Percentiles rank a stretch among this genome's conserved stretches.
These are phyloP conservation scores for Encarsia formosa DNA, from an alignment of 2,888 invertebrate species.

Conservation along the genomic window DNA sequence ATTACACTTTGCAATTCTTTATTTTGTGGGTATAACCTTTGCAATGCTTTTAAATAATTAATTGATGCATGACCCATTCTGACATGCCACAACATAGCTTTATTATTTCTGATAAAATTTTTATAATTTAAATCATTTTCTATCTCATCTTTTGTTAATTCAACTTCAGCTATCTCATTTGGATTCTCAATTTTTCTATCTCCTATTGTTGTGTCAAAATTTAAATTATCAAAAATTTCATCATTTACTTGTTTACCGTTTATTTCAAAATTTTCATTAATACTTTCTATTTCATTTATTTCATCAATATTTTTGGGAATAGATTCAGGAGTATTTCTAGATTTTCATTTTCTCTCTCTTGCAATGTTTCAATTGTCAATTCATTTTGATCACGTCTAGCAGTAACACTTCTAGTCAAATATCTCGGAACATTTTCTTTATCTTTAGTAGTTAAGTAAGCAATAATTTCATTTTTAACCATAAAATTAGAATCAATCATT, in stretches of 20 bases:
- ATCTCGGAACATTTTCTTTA: slow-evolving; percentile 3
- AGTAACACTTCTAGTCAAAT: slow-evolving; percentile 14
- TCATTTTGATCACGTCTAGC: not conserved
- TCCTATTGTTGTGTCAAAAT: slow-evolving; percentile 17
- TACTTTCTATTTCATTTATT: not conserved
- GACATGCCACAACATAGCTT: slow-evolving; percentile 31
- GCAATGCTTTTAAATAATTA: slow-evolving; percentile 28
- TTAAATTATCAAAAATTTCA: not conserved
- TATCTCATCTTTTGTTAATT: too few species aligned
- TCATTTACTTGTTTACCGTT: not conserved
- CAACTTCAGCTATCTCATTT: too few species aligned
- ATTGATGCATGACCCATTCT: slow-evolving; percentile 31
- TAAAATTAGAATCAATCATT: not conserved
- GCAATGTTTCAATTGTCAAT: too few species aligned
- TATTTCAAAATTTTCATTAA: not conserved
- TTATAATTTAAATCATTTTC: slow-evolving; percentile 16
- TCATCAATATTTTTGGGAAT: too few species aligned
- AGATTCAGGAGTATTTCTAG: too few species aligned
- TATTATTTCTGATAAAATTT: too few species aligned
- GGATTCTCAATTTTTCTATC: slow-evolving; percentile 19
- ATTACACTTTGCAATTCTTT: slow-evolving; percentile 16
- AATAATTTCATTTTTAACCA: not conserved
- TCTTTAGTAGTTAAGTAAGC: slow-evolving; percentile 4
- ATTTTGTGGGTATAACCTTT: slow-evolving; percentile 18
- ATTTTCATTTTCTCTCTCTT: too few species aligned